Conservation (phyloP, 2,888 invertebrate species). For the Tanytarsus gracilentus region DNA sequence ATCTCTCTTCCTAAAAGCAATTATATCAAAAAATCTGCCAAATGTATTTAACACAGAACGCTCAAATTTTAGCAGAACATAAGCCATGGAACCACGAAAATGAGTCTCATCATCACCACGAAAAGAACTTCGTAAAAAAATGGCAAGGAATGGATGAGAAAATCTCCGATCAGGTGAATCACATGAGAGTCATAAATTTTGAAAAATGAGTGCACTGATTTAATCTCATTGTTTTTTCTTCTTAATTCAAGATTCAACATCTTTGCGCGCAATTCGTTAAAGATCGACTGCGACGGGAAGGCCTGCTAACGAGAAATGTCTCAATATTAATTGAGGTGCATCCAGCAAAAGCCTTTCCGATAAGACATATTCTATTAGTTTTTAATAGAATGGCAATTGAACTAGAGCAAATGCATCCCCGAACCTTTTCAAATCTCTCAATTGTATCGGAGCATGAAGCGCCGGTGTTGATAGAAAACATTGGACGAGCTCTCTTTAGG, state of each 20-base stretch:
- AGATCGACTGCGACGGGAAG: conserved; percentile 9
- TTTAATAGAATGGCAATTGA: conserved; percentile 16
- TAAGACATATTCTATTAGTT: conserved; percentile 3
- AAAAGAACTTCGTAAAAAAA: background rate
- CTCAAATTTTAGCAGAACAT: background rate
- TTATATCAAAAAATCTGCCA: background rate
- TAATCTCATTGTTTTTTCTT: background rate
- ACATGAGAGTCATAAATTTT: background rate
- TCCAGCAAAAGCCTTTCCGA: background rate
- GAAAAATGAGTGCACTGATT: background rate
- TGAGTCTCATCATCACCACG: background rate
- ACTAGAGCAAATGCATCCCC: conserved; percentile 5
- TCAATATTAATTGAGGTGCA: conserved; percentile 8
- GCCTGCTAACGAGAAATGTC: conserved; percentile 10
- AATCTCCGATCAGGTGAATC: conserved; percentile 16
- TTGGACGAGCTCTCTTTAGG: conserved; percentile 1
- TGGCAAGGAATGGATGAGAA: background rate
- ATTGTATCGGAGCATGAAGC: background rate
- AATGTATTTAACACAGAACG: conserved; percentile 9
- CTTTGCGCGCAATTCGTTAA: conserved; percentile 11
- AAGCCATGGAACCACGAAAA: conserved; percentile 6
- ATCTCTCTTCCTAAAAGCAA: background rate
- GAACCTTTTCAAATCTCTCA: background rate
- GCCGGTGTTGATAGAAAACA: background rate
- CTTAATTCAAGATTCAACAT: conserved; percentile 10